phyloP scores from a whole-genome alignment of 2,113 vertebrate genomes.

The Athene noctua region DNA sequence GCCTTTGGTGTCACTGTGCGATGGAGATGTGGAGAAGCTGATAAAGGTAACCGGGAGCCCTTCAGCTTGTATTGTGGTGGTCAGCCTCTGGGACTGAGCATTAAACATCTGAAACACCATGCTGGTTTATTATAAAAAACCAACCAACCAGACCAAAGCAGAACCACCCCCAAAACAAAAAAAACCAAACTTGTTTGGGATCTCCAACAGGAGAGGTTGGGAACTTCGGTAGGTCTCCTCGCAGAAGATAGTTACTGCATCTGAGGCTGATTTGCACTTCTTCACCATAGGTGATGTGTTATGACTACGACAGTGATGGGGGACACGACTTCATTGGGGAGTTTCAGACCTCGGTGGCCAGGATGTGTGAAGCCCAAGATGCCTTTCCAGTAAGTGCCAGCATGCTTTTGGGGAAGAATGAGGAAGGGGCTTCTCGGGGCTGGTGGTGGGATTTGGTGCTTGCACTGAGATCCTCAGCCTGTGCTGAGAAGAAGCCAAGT shows the following conservation, averaged over 20 bases:
- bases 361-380: conserved; percentile 89
- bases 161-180: not conserved
- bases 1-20: conserved; percentile 92
- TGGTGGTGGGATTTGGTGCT: not conserved
- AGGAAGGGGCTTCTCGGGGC: not conserved
- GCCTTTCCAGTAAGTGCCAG: conserved; percentile 77
- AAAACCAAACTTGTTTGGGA: not conserved
- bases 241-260: fast-evolving
- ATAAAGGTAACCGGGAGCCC: conserved; percentile 79
- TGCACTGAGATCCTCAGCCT: not conserved
- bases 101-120: not conserved
- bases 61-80: fast-evolving
- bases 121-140: not conserved
- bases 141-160: not conserved
- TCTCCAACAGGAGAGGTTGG: not conserved
- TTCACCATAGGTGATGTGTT: conserved; percentile 84
- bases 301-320: conserved; percentile 94
- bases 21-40: conserved; percentile 90
- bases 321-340: conserved; percentile 98
- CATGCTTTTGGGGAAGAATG: fast-evolving
- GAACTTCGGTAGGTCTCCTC: not conserved
- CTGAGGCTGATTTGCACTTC: not conserved
- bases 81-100: fast-evolving
- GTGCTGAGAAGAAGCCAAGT: not conserved
- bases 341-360: conserved; percentile 86